These are phyloP conservation scores for Myotis findleyi DNA, from an alignment of 2,797 vertebrate species.

Conservation along the genomic window DNA sequence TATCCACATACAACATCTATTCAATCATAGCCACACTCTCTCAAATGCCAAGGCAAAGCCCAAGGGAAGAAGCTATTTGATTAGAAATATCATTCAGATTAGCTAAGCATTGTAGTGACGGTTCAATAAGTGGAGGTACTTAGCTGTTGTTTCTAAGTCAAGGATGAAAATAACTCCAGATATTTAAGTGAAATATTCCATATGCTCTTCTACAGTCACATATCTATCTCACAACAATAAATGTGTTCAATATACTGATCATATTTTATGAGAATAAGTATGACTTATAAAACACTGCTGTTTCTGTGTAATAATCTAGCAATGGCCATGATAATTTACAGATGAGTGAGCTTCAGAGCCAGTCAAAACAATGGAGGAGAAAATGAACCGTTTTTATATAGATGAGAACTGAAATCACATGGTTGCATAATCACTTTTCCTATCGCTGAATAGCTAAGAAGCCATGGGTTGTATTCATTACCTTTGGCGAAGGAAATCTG, in stretches of 20 bases:
- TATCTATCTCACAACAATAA: background rate
- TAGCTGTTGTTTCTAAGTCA: conserved; percentile 40
- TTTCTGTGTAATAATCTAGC: background rate
- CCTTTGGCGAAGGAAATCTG: background rate
- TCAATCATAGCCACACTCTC: background rate
- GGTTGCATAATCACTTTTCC: background rate
- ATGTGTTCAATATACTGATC: background rate
- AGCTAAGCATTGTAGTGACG: background rate
- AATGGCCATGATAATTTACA: background rate
- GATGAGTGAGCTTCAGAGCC: conserved; percentile 11
- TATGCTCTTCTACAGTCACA: background rate
- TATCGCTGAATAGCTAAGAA: background rate
- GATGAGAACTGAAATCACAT: background rate
- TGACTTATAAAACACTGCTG: conserved; percentile 6
- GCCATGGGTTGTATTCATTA: background rate
- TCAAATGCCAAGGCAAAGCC: background rate
- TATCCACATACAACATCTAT: background rate
- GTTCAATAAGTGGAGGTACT: background rate
- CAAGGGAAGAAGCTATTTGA: background rate
- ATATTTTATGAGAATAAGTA: background rate
- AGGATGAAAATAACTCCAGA: conserved; percentile 28
- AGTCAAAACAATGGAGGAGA: background rate
- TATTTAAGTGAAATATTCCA: conserved; percentile 31
- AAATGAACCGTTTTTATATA: background rate
- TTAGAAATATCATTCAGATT: background rate